Evolutionary conservation across 2,113 vertebrate genomes (phyloP), one percentile per base, ranked within the genome.

Genomic region (Ceyx melanurus): DNA sequence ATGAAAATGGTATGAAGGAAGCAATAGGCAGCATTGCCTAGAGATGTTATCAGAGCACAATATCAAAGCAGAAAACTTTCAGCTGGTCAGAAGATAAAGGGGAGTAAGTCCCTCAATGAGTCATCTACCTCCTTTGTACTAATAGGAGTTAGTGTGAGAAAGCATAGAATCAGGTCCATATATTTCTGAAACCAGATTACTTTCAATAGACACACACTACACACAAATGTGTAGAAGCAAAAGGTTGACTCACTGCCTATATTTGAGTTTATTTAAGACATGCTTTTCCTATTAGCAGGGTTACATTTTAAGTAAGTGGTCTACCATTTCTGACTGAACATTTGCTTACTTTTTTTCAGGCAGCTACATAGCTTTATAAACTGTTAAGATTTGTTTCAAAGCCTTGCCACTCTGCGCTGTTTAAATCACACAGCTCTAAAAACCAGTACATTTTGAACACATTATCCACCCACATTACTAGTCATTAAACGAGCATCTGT

Each of bases 261-360:
- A 81, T 92, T 61, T 77, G 61, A 87, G 78, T 96, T 96, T 96
- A 82, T 94, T 90, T 95, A 94, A 95, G 93, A 97, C 97, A 97
- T 93, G 40, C 94, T 92, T 96, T 84, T 97, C 91, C 96, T 94
- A 94, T 94, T 96, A 94, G 81, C 77, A 96, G 81, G 84, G 91
- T 94, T 96, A 93, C 67, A 66, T 94, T 96, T 97, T 95, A 96
- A 96, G 96, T 97, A 97, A 96, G 96, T 95, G 97, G 96, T 97
- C 92, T 97, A 84, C 61, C 61, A 92, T 95, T 97, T 96, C 95
- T 95, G n/a, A 96, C 94, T 96, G 87, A 95, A 95, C 96, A 95
- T 96, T 97, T 97, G 33, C 79, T 96, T 83, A 94, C 50, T 40
- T 87, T 92, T 88, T 94, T 97, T 51, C 95, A 96, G 94, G 95